phyloP scores from a whole-genome alignment of 2,888 invertebrate genomes.

The Drosophila atroscutellata region DNA sequence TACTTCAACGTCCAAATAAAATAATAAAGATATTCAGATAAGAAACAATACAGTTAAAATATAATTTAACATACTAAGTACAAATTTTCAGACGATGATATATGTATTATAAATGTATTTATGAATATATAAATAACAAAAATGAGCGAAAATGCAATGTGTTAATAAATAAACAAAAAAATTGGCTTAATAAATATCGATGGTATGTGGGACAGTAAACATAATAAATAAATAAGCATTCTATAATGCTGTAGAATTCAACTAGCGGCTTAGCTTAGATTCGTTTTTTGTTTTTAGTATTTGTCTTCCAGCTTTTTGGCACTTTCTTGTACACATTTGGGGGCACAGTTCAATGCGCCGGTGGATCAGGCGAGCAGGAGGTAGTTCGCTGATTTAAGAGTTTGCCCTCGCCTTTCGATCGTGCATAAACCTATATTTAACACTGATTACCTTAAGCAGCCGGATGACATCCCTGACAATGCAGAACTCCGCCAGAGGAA shows the following conservation, averaged over 20 bases:
- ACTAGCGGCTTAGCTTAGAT: not conserved
- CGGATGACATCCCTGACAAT: conserved; percentile 39
- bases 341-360: not conserved
- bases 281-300: not conserved
- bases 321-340: conserved; percentile 37
- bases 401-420: not conserved
- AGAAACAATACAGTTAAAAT: not conserved
- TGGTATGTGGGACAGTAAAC: conserved; percentile 7
- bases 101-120: not conserved
- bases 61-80: conserved; percentile 9
- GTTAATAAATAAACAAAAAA: not conserved
- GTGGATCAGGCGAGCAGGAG: not conserved
- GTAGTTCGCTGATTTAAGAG: not conserved
- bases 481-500: conserved; percentile 2
- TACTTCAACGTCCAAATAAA: too few relatives aligned
- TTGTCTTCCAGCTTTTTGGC: conserved; percentile 31
- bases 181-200: not conserved
- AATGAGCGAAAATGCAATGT: conserved; percentile 2
- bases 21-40: too few relatives aligned
- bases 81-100: not conserved
- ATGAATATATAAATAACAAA: conserved; percentile 8
- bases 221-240: not conserved
- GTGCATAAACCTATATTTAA: conserved; percentile 36
- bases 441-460: conserved; percentile 35
- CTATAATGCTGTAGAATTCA: not conserved